Conservation (phyloP, 2,888 invertebrate genomes). For the Chydorus sphaericus region DNA sequence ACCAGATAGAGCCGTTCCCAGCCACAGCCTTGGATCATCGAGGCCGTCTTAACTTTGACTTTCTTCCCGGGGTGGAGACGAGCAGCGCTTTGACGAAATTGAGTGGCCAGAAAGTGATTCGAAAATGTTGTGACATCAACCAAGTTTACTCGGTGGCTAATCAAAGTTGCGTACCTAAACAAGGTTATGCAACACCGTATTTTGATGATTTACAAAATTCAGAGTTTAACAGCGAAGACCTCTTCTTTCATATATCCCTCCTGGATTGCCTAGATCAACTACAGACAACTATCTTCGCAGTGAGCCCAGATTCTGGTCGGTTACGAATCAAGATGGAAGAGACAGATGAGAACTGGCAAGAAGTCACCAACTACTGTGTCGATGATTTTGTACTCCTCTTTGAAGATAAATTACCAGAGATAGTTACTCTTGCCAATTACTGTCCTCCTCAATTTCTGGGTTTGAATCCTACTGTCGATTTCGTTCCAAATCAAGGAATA, state of each 20-base stretch:
- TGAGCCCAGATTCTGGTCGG: background rate
- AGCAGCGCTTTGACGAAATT: background rate
- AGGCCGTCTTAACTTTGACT: background rate
- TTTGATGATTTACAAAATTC: background rate
- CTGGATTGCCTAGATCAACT: too few relatives aligned
- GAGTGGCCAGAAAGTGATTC: background rate
- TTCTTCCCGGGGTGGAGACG: background rate
- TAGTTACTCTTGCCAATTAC: background rate
- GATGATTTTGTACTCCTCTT: constrained; percentile 4
- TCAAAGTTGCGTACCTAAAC: background rate
- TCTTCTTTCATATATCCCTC: background rate
- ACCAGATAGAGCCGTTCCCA: background rate
- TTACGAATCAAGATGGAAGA: background rate
- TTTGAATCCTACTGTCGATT: background rate
- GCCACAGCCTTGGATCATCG: background rate
- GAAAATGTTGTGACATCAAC: constrained; percentile 10
- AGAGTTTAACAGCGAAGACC: background rate
- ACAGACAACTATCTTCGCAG: background rate
- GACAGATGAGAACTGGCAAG: background rate
- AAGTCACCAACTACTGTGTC: constrained; percentile 7
- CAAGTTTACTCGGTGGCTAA: background rate
- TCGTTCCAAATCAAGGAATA: too few relatives aligned
- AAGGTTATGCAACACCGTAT: background rate
- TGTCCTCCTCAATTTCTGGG: too few relatives aligned
- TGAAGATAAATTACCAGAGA: background rate